A percentile compares a stretch with the other conserved stretches of the same genome.
Conservation (phyloP, 2,113 vertebrate species). For the Genyomyrus donnyi region DNA sequence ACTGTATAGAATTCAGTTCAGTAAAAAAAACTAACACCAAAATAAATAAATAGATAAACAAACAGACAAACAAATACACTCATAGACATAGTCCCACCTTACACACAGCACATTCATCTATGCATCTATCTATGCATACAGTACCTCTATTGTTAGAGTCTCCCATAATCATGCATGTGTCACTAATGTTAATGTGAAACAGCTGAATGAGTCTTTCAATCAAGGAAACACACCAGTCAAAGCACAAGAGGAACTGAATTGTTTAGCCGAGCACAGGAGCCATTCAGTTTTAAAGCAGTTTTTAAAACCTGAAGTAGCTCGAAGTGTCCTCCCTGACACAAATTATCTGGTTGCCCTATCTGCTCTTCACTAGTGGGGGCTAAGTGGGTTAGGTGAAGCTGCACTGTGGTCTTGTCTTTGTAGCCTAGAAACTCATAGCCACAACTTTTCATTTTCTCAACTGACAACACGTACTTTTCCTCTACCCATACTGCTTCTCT, state of each 20-base stretch:
- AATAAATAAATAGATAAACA: too few relatives aligned
- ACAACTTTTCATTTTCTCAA: background rate
- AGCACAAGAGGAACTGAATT: too few relatives aligned
- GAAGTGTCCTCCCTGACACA: background rate
- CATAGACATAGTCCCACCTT: too few relatives aligned
- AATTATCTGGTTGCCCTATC: background rate
- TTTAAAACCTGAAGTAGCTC: background rate
- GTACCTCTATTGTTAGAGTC: too few relatives aligned
- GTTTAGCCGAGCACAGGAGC: too few relatives aligned
- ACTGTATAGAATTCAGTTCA: background rate
- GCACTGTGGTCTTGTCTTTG: background rate
- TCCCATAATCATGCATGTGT: too few relatives aligned
- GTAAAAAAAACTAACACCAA: background rate
- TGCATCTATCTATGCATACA: too few relatives aligned
- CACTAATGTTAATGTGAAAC: too few relatives aligned
- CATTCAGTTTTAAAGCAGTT: background rate
- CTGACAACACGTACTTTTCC: background rate
- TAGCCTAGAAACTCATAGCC: background rate
- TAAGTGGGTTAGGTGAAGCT: background rate
- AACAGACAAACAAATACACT: too few relatives aligned
- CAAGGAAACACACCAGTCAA: too few relatives aligned
- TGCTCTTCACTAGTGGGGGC: background rate
- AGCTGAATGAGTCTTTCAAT: too few relatives aligned
- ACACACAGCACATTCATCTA: too few relatives aligned
- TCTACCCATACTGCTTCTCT: slow-evolving; percentile 6